Evolutionary conservation across 2,113 vertebrate genomes (phyloP), one percentile per base, ranked within the genome.

Genomic region (Phaethon lepturus): DNA sequence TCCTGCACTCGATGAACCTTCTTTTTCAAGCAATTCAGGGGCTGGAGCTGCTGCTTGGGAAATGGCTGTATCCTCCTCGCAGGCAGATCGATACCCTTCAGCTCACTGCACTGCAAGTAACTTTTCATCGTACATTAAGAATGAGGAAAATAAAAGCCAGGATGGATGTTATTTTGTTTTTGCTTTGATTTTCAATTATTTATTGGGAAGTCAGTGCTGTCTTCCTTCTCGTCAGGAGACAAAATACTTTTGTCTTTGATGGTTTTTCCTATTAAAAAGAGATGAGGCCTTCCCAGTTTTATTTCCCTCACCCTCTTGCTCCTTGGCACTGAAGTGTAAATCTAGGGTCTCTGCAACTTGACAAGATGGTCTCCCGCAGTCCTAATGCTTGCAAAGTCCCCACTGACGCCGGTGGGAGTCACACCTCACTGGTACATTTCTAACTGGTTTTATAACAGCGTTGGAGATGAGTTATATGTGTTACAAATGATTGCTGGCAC

Each of bases 131-230:
- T 96, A 87, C 86, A 85, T 94, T 96, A 95, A 73, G 90, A 94
- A 94, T 33, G 25, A 92, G 82, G 64, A 86, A 93, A 96, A 95
- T 92, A 96, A 97, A 97, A 97, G 87, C 79, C 38, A 93, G 89
- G 96, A 96, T 92, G 83, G 91, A 86, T 89, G 88, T 90, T 94
- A 96, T 92, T 96, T 95, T 88, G 33, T 81, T 88, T 95, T 91
- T 94, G 80, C 86, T 89, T 97, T 95, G 93, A 91, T 89, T 97
- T 86, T 97, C 62, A 96, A 96, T 97, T 96, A 95, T 96, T 96
- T 96, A 96, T 96, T 89, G 77, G 60, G 75, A 91, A 94, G 85
- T 91, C 88, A 74, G 63, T 94, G 58, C 90, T 92, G 76, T 83
- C 77, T 97, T 86, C 44, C 42, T 81, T 93, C 62, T 87, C 2